Evolutionary conservation across 2,113 vertebrate genomes (phyloP).

Genomic region (Anhinga rufa): DNA sequence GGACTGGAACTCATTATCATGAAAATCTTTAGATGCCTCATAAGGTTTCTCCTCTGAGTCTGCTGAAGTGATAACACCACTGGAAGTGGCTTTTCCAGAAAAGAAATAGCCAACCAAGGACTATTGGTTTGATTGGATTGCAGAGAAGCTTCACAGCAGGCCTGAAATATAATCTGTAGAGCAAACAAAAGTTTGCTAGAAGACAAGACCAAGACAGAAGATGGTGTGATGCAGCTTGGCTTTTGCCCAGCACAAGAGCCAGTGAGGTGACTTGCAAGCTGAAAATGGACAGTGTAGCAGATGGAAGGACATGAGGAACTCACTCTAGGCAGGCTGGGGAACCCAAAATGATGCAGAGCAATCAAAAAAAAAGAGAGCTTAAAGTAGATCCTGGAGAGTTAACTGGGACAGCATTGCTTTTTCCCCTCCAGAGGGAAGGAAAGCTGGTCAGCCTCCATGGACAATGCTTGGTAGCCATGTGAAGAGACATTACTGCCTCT

Average conservation of each 20-base stretch:
- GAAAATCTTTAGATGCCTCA: background rate
- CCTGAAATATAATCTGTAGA: background rate
- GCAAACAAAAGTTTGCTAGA: background rate
- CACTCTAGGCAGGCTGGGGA: background rate
- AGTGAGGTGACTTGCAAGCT: background rate
- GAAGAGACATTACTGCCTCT: background rate
- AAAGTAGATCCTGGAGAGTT: background rate
- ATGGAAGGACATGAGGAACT: background rate
- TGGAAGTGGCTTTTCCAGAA: background rate
- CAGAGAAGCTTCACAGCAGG: background rate
- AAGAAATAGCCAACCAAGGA: background rate
- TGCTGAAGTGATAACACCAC: background rate
- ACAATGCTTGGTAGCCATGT: background rate
- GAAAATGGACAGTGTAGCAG: background rate
- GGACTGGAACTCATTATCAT: background rate
- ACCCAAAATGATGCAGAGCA: background rate
- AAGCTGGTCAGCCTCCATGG: background rate
- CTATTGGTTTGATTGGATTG: conserved; percentile 1
- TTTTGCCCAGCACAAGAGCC: background rate
- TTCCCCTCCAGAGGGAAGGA: background rate
- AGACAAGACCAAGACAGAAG: background rate
- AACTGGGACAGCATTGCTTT: background rate
- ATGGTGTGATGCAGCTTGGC: background rate
- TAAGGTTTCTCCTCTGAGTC: background rate
- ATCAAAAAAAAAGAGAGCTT: background rate